Base-by-base conservation (phyloP, 2,113 vertebrate species). In the Oncorhynchus clarkii region DNA sequence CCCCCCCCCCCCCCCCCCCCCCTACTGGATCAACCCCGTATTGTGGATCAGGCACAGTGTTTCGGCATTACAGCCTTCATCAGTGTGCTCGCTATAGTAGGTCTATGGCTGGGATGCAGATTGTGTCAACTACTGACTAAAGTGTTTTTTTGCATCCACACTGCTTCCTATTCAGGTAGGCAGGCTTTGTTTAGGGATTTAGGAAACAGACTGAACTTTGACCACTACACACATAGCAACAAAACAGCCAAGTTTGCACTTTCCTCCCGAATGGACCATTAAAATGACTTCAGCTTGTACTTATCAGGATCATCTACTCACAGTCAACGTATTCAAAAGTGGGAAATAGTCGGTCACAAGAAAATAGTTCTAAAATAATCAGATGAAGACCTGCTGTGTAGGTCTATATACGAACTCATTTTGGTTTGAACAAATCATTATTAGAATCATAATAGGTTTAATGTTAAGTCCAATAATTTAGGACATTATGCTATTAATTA, bases 101-200 rank as follows among this genome's bases (percentile, higher is more conserved):
- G 64, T 14, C 8, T 67, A 18, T 31, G 14, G 3, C 29, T 18
- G 13, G 16, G 16, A 67, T 29, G 6, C 64, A 26, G 64, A 67
- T 4, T 67, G 26, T 29, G 27, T 31, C 3, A 67, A 34, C 57
- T 13, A n/a, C 57, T 20, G 75, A 78, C 75, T 82, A 67, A 67
- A 71, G 22, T 75, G 75, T 77, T 72, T 77, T 79, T 78, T 80
- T 75, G 60, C 26, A 70, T 72, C 66, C 39, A 57, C 29, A 66
- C 67, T 27, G 29, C 73, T 84, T 70, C 72, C 29, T 66, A 80
- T 78, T 80, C 62, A 78, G 45, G 72, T 73, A 59, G 45, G 76
- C 59, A 74, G 77, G 68, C 81, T 82, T 78, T 85, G 76, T 83
- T 69, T 60, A 70, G 71, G 71, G 71, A 83, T 85, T 51, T 78